Evolutionary conservation across 30 jellyfish, hydroid and myxozoan genomes (phyloP).

Genomic region (Cassiopea xamachana): DNA sequence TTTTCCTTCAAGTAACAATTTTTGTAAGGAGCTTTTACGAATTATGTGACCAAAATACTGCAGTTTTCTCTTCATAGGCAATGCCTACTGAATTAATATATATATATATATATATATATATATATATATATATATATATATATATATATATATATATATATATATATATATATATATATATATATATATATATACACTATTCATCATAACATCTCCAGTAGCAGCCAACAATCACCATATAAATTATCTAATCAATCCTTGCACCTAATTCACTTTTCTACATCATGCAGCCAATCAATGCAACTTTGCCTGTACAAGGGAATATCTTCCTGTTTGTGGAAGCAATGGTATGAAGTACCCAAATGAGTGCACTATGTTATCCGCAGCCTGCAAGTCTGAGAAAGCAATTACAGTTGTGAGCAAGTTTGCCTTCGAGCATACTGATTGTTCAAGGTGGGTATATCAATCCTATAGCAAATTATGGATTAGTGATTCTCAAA

Average conservation of each 20-base stretch:
- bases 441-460: slow-evolving; percentile 48
- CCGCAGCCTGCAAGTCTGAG: slow-evolving; percentile 51
- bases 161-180: too few relatives aligned
- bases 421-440: slow-evolving; percentile 47
- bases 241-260: not conserved
- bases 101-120: too few relatives aligned
- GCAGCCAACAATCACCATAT: too few relatives aligned
- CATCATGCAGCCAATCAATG: slow-evolving; percentile 24
- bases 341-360: slow-evolving; percentile 61
- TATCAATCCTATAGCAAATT: not conserved
- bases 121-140: too few relatives aligned
- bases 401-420: slow-evolving; percentile 67
- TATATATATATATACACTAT: too few relatives aligned
- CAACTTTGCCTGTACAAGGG: slow-evolving; percentile 31
- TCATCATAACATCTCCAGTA: too few relatives aligned
- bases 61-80: too few relatives aligned
- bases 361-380: slow-evolving; percentile 57
- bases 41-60: too few relatives aligned
- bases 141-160: too few relatives aligned
- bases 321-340: slow-evolving; percentile 72
- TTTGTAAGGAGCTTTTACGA: too few relatives aligned
- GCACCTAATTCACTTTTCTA: not conserved
- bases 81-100: too few relatives aligned
- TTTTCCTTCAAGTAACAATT: too few relatives aligned
- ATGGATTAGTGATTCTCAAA: not conserved